Conservation (phyloP, 2,113 vertebrate species). For the Craseonycteris thonglongyai region DNA sequence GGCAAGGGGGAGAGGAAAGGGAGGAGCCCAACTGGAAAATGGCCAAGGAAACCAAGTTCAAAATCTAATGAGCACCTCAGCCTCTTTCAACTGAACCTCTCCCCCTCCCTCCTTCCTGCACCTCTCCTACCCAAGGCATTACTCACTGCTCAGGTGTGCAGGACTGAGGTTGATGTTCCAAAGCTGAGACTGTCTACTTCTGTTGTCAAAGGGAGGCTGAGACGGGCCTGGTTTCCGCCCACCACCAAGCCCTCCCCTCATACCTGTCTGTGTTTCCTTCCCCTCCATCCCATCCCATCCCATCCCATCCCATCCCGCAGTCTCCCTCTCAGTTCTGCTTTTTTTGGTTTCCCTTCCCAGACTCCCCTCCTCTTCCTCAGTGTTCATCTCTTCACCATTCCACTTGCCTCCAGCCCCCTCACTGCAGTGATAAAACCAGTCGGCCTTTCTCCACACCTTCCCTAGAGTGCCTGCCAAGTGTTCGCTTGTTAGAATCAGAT, state of each 20-base stretch:
- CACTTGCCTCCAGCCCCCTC: background rate
- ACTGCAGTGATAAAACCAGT: background rate
- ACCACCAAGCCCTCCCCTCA: background rate
- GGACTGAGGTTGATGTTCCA: background rate
- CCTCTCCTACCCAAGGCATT: background rate
- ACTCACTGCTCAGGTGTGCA: background rate
- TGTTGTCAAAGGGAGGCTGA: background rate
- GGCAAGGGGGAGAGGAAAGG: background rate
- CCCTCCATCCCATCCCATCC: background rate
- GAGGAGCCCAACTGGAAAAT: background rate
- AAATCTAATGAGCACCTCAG: constrained; percentile 10
- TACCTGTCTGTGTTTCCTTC: background rate
- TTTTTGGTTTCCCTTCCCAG: background rate
- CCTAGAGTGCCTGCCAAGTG: background rate
- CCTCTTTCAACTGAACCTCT: background rate
- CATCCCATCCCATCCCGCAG: background rate
- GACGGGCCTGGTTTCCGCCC: background rate
- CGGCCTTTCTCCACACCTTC: background rate
- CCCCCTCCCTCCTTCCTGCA: background rate
- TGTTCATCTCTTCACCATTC: background rate
- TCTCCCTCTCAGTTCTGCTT: background rate
- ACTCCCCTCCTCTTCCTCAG: background rate
- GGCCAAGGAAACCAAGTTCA: background rate
- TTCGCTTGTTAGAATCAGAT: background rate
- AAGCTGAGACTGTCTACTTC: background rate